Percentiles rank a stretch among this genome's conserved stretches.
These are phyloP conservation scores for Drosophila pachea DNA, from an alignment of 1,140 invertebrate species.

Conservation along the genomic window DNA sequence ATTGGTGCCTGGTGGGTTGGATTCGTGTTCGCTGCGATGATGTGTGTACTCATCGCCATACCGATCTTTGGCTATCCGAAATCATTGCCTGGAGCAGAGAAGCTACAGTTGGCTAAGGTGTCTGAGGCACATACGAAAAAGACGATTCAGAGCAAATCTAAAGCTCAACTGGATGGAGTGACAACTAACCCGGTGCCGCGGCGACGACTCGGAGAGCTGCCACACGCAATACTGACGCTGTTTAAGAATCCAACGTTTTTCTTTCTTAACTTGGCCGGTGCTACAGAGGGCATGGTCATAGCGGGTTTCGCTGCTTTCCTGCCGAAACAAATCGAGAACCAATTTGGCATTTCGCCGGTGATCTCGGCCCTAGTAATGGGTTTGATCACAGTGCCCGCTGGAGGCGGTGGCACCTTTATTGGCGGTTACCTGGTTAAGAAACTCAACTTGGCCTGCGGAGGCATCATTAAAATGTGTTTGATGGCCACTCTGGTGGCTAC, in stretches of 20 bases:
- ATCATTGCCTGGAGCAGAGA: conserved; percentile 84
- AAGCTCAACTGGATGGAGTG: conserved; percentile 49
- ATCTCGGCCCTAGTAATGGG: conserved; percentile 87
- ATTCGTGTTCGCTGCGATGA: conserved; percentile 84
- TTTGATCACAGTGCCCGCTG: conserved; percentile 85
- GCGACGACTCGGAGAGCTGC: conserved; percentile 82
- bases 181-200: conserved; percentile 4
- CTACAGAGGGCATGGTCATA: conserved; percentile 87
- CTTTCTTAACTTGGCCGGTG: conserved; percentile 88
- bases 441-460: conserved; percentile 84
- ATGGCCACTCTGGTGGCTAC: conserved; percentile 82
- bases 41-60: conserved; percentile 84
- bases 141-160: conserved; percentile 24
- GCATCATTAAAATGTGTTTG: conserved; percentile 88
- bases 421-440: conserved; percentile 89
- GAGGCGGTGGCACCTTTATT: conserved; percentile 88
- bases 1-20: conserved; percentile 94
- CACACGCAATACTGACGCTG: conserved; percentile 83
- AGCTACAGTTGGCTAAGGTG: conserved; percentile 83
- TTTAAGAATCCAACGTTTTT: conserved; percentile 89
- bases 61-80: conserved; percentile 87
- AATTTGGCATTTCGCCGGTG: conserved; percentile 87
- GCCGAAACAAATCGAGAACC: conserved; percentile 91
- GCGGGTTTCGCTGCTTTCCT: conserved; percentile 90
- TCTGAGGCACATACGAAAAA: conserved; percentile 84